phyloP scores from a whole-genome alignment of 2,888 invertebrate genomes.

The Zonitis immaculata region DNA sequence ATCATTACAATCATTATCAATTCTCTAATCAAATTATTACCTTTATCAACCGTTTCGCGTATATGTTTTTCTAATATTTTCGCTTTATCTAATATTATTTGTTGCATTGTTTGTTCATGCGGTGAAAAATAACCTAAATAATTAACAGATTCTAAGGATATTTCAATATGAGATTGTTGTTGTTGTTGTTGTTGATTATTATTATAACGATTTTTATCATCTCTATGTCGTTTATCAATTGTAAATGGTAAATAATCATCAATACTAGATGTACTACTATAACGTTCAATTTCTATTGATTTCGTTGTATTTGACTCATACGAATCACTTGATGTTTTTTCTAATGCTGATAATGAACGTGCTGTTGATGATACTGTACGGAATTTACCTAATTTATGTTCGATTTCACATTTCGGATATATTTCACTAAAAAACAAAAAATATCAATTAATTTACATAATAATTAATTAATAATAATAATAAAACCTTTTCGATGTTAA shows the following conservation, averaged over 20 bases:
- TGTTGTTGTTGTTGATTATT: slow-evolving; percentile 9
- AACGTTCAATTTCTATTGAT: slow-evolving; percentile 17
- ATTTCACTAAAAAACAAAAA: slow-evolving; percentile 48
- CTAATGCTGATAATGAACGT: slow-evolving; percentile 29
- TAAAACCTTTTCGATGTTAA: slow-evolving; percentile 54
- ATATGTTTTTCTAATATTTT: slow-evolving; percentile 54
- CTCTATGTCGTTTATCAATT: slow-evolving; percentile 16
- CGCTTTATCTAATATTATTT: slow-evolving; percentile 57
- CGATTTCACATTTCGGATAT: slow-evolving; percentile 59
- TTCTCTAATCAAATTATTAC: slow-evolving; percentile 19
- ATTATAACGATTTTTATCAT: slow-evolving; percentile 1
- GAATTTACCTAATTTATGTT: slow-evolving; percentile 58
- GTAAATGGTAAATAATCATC: slow-evolving; percentile 27
- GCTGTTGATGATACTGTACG: slow-evolving; percentile 53
- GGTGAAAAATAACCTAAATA: slow-evolving; percentile 67
- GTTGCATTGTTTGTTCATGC: slow-evolving; percentile 63
- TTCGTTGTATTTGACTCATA: slow-evolving; percentile 18
- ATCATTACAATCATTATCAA: slow-evolving; percentile 3
- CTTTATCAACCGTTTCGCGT: slow-evolving; percentile 58
- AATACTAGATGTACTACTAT: slow-evolving; percentile 21
- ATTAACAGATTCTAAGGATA: slow-evolving; percentile 60
- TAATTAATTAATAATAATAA: slow-evolving; percentile 1
- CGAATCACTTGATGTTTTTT: slow-evolving; percentile 27
- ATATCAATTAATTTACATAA: neutral
- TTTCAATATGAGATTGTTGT: slow-evolving; percentile 34